phyloP scores from a whole-genome alignment of 1,140 invertebrate species.

The Euborellia annulipes region DNA sequence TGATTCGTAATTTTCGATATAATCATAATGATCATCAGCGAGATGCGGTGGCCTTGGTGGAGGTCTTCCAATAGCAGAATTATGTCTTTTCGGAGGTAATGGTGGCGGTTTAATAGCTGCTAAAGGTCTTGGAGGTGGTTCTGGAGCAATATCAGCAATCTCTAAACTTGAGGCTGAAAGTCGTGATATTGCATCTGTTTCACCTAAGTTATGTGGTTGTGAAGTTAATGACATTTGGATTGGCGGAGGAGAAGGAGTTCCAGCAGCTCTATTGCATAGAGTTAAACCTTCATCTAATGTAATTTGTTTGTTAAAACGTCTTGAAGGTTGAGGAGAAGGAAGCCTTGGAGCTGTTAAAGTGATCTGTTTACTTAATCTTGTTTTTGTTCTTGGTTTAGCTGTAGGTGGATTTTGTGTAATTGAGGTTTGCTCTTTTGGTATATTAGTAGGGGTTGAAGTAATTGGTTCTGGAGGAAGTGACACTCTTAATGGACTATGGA shows the following conservation, averaged over 20 bases:
- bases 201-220: no score
- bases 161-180: constrained; percentile 23
- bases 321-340: constrained; percentile 4
- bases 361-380: constrained; percentile 14
- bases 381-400: constrained; percentile 13
- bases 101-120: constrained; percentile 56
- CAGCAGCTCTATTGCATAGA: constrained; percentile 9
- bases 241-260: constrained; percentile 12
- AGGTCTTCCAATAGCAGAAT: constrained; percentile 30
- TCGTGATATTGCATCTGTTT: constrained; percentile 16
- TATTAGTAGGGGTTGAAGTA: constrained; percentile 28
- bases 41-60: constrained; percentile 46
- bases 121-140: constrained; percentile 51
- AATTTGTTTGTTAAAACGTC: neutral
- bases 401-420: neutral
- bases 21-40: constrained; percentile 41
- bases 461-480: constrained; percentile 44
- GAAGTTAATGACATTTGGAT: neutral
- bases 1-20: constrained; percentile 36
- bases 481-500: constrained; percentile 46
- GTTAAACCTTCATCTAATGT: constrained; percentile 9
- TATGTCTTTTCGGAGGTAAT: constrained; percentile 64
- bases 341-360: constrained; percentile 7
- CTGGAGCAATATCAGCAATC: constrained; percentile 37
- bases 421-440: no score